Percentiles rank a stretch among this genome's conserved stretches.
These are phyloP conservation scores for Hermodice carunculata DNA, from an alignment of 2,888 invertebrate species.

Conservation along the genomic window DNA sequence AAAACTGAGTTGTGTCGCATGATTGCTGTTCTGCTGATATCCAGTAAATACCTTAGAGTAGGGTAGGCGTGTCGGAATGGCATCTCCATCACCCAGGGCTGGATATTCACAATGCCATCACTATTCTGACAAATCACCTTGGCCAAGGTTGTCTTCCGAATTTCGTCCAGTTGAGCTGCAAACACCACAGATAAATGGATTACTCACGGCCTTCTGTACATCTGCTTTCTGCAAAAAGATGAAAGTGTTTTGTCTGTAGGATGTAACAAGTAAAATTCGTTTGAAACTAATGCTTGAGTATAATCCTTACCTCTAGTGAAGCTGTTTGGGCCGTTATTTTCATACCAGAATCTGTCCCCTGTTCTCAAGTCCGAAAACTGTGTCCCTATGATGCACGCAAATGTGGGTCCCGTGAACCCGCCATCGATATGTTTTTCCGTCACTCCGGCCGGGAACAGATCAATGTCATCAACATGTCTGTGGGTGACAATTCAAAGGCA, in stretches of 20 bases:
- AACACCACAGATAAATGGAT: no score
- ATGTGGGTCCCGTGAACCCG: constrained; percentile 86
- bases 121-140: constrained; percentile 31
- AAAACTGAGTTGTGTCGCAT: no score
- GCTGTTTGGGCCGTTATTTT: constrained; percentile 71
- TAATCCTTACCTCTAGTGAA: constrained; percentile 59
- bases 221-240: no score
- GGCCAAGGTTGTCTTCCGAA: constrained; percentile 27
- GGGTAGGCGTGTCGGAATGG: constrained; percentile 20
- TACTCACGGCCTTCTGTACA: no score
- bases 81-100: constrained; percentile 18
- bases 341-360: constrained; percentile 93
- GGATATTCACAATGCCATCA: constrained; percentile 26
- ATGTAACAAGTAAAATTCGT: no score
- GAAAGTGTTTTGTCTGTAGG: no score
- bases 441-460: constrained; percentile 88
- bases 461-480: constrained; percentile 85
- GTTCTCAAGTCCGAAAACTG: constrained; percentile 85
- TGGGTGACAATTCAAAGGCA: no score
- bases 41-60: no score
- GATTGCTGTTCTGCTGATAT: no score
- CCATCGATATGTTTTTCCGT: constrained; percentile 84
- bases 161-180: constrained; percentile 34
- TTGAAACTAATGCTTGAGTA: no score
- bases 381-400: constrained; percentile 86